These are phyloP conservation scores for Pelecanoides urinatrix DNA, from an alignment of 2,113 vertebrate genomes.

Conservation along the genomic window DNA sequence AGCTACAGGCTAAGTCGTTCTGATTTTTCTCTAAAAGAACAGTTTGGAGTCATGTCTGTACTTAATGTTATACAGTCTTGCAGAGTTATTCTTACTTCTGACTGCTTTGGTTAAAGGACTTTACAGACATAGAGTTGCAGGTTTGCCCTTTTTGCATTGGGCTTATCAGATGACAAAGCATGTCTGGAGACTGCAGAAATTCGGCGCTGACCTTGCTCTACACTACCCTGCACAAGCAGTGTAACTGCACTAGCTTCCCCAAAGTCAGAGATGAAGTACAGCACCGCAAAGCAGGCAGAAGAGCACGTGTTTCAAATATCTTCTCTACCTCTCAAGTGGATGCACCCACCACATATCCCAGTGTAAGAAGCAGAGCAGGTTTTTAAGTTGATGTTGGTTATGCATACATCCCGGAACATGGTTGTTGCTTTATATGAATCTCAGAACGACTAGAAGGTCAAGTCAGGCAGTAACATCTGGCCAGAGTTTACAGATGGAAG, in stretches of 20 bases:
- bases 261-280: not conserved
- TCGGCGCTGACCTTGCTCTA: not conserved
- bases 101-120: not conserved
- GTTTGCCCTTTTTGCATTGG: not conserved
- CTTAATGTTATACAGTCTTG: not conserved
- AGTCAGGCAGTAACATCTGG: not conserved
- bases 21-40: not conserved
- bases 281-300: not conserved
- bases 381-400: not conserved
- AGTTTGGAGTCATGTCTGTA: not conserved
- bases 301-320: accelerated
- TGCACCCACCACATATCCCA: not conserved
- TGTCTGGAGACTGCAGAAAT: not conserved
- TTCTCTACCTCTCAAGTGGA: not conserved
- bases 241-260: not conserved
- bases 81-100: not conserved
- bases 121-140: not conserved
- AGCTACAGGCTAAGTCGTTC: not conserved
- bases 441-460: not conserved
- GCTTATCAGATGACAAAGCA: not conserved
- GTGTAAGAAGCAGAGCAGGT: too few relatives aligned
- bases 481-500: not conserved
- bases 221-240: too few relatives aligned
- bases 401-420: not conserved
- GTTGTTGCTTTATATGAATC: not conserved